phyloP scores from a whole-genome alignment of 2,888 invertebrate genomes.

The Tanypteryx hageni region DNA sequence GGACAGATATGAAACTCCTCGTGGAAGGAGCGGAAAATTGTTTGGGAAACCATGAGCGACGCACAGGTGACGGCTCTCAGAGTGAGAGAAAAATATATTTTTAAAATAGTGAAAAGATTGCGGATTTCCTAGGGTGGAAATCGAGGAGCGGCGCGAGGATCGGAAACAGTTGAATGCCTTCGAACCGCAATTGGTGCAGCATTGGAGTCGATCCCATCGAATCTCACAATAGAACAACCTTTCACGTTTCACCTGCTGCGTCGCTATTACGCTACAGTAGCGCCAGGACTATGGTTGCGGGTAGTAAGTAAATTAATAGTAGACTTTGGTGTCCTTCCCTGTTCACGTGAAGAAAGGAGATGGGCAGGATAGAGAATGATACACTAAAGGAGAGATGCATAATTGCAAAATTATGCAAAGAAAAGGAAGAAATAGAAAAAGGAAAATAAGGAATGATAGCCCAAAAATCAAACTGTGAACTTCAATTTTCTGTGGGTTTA shows the following conservation, averaged over 20 bases:
- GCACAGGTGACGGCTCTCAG: not conserved
- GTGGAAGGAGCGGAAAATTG: not conserved
- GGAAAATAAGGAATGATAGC: too few relatives aligned
- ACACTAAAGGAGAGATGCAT: too few relatives aligned
- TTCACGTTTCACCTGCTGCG: not conserved
- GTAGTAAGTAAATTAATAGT: not conserved
- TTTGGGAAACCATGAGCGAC: not conserved
- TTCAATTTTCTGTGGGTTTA: too few relatives aligned
- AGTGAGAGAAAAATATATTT: not conserved
- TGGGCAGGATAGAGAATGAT: too few relatives aligned
- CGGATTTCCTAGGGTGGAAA: too few relatives aligned
- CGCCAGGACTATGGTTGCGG: not conserved
- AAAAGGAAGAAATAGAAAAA: too few relatives aligned
- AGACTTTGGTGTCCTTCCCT: not conserved
- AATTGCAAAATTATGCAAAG: too few relatives aligned
- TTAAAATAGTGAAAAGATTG: not conserved
- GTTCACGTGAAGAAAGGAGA: not conserved
- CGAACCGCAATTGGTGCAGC: not conserved
- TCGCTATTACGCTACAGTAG: not conserved
- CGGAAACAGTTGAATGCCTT: not conserved
- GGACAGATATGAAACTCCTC: not conserved
- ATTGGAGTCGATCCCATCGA: not conserved
- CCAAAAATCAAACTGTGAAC: too few relatives aligned
- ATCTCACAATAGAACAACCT: not conserved
- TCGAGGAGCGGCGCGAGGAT: not conserved